These are phyloP conservation scores for Butorides virescens DNA, from an alignment of 2,113 vertebrate genomes.

Conservation along the genomic window DNA sequence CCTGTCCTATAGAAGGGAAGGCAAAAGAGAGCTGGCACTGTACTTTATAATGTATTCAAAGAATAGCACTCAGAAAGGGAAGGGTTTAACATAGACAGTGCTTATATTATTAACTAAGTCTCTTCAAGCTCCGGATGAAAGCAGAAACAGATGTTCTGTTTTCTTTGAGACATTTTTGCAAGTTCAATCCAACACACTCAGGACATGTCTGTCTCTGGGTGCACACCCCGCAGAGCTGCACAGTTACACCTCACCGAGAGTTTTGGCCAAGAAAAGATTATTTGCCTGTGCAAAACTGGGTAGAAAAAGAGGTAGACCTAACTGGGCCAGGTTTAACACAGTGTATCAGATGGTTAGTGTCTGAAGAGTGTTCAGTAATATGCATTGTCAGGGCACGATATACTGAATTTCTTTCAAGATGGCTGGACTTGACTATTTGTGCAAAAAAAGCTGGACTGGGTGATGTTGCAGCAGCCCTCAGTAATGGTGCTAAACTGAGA, in stretches of 20 bases:
- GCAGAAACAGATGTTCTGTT: not conserved
- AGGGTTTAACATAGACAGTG: not conserved
- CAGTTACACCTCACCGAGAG: not conserved
- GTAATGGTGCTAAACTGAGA: not conserved
- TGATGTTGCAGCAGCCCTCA: not conserved
- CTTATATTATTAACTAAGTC: not conserved
- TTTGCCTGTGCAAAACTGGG: not conserved
- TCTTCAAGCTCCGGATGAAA: not conserved
- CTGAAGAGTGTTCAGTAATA: not conserved
- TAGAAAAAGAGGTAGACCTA: not conserved
- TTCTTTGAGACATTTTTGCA: not conserved
- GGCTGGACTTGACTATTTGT: not conserved
- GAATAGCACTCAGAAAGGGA: not conserved
- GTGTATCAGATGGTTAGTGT: not conserved
- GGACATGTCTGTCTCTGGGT: rapidly evolving
- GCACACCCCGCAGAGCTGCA: not conserved
- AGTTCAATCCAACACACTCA: not conserved
- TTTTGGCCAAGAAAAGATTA: not conserved
- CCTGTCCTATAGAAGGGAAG: not conserved
- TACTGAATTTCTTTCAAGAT: not conserved
- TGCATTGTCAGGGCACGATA: not conserved
- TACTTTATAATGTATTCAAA: not conserved
- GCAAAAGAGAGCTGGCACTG: not conserved
- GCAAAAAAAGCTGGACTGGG: not conserved
- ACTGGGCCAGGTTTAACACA: not conserved